Percentiles rank a stretch among this genome's conserved stretches.
phyloP scores from a whole-genome alignment of 2,888 invertebrate species.

The Leptogaster cylindrica region DNA sequence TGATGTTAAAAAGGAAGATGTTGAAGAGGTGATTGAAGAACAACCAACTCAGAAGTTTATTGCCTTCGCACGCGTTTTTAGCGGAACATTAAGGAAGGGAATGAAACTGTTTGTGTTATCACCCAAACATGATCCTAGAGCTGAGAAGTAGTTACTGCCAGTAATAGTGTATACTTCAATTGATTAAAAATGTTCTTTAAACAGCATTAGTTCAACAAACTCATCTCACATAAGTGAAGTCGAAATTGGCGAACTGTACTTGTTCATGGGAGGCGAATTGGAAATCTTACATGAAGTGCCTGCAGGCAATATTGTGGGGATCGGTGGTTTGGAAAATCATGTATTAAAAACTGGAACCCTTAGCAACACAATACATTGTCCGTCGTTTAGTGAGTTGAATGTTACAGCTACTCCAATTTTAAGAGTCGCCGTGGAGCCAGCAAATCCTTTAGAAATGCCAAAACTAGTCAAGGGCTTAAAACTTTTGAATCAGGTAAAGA shows the following conservation, averaged over 20 bases:
- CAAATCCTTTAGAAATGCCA: slow-evolving; percentile 78
- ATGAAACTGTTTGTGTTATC: slow-evolving; percentile 82
- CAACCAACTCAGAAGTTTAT: slow-evolving; percentile 73
- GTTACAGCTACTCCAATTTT: slow-evolving; percentile 85
- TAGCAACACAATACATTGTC: slow-evolving; percentile 79
- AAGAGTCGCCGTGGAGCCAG: slow-evolving; percentile 91
- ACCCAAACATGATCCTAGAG: slow-evolving; percentile 85
- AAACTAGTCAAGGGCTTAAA: slow-evolving; percentile 77
- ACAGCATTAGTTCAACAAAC: slow-evolving; percentile 47
- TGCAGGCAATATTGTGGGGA: slow-evolving; percentile 90
- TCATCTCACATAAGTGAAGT: slow-evolving; percentile 59
- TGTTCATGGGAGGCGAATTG: slow-evolving; percentile 92
- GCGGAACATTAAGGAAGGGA: slow-evolving; percentile 80
- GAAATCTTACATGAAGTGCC: slow-evolving; percentile 78
- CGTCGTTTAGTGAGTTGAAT: slow-evolving; percentile 84
- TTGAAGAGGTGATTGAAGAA: slow-evolving; percentile 51
- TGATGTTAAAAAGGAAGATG: slow-evolving; percentile 36
- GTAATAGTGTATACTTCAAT: background rate
- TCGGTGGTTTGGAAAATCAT: slow-evolving; percentile 83
- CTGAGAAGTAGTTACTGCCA: slow-evolving; percentile 64
- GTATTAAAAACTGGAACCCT: slow-evolving; percentile 90
- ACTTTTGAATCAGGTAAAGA: slow-evolving; percentile 80
- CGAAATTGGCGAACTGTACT: slow-evolving; percentile 77
- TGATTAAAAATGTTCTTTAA: slow-evolving; percentile 13
- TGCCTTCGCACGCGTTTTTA: slow-evolving; percentile 92